Base-by-base conservation (phyloP, 2,888 invertebrate genomes). In the Mystacides longicornis region DNA sequence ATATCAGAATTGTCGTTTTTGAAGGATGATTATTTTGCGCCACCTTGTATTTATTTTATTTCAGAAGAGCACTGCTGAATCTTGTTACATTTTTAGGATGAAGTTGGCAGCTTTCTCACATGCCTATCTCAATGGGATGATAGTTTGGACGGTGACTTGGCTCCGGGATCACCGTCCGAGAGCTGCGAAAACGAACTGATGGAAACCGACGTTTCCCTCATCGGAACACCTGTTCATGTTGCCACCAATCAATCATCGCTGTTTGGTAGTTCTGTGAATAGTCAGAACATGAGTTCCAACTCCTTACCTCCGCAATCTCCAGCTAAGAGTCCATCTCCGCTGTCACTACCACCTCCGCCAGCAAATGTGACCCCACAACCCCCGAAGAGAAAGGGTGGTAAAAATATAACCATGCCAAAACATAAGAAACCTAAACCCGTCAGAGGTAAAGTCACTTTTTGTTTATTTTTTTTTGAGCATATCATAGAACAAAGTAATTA, bases 81-180 rank as follows among this genome's bases (percentile, higher is more conserved):
- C 14, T 31, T 31, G 9, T 31, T 31, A 14, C 5, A 19, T 48
- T 45, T 42, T 43, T 23, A 61, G 61, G 61, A 61, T 16, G 61
- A 61, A 52, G 59, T 61, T 1, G 57, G 57, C 23, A 54, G 37
- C 19, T 58, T 57, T 37, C 43, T 56, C 21, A 62, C 63, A 4
- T 64, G 63, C 61, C 58, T 64, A 22, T 49, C 57, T 51, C 67
- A 72, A 69, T 71, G 72, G 62, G 73, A 72, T 64, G 69, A 68
- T 62, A 69, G 65, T 60, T 69, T 70, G 51, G 71, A 70, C 68
- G 65, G 64, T 52, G 48, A 48, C 11, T 16, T 48, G 11, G 48
- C 48, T 3, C 20, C 23, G 23, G 37, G 52, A 1, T 51, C 57
- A 11, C 23, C 52, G 9, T 47, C 31, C 4, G 54, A 49, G 11